phyloP scores from a whole-genome alignment of 2,888 invertebrate genomes.

The Agrenia bidenticulata region DNA sequence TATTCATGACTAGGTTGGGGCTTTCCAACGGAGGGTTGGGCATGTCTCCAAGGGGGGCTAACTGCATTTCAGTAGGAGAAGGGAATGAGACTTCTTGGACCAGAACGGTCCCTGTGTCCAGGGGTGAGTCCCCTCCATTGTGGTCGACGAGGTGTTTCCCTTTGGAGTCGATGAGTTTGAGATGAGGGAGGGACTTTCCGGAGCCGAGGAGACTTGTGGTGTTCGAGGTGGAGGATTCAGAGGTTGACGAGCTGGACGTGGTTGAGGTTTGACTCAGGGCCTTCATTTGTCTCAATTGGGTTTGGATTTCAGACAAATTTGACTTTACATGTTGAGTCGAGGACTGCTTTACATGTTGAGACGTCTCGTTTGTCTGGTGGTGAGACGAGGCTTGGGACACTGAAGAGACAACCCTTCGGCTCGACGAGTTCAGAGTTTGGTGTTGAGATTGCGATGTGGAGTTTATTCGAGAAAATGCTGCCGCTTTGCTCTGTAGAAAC shows the following conservation, averaged over 20 bases:
- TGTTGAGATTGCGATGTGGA: conserved; percentile 44
- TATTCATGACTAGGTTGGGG: conserved; percentile 54
- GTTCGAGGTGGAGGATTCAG: conserved; percentile 49
- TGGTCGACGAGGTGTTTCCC: conserved; percentile 23
- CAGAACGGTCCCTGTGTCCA: conserved; percentile 52
- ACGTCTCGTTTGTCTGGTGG: conserved; percentile 45
- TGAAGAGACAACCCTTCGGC: conserved; percentile 38
- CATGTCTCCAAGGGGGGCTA: conserved; percentile 39
- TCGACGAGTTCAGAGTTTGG: conserved; percentile 47
- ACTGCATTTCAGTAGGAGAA: conserved; percentile 33
- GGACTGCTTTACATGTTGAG: conserved; percentile 42
- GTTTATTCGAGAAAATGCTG: conserved; percentile 50
- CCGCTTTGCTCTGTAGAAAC: conserved; percentile 46
- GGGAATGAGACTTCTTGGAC: conserved; percentile 52
- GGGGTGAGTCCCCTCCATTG: conserved; percentile 44
- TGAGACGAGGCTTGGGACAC: conserved; percentile 30
- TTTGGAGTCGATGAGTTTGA: conserved; percentile 48
- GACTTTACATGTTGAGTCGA: conserved; percentile 61
- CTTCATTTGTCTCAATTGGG: conserved; percentile 84
- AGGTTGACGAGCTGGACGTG: conserved; percentile 13
- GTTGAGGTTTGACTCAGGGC: conserved; percentile 58
- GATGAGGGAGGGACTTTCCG: conserved; percentile 32
- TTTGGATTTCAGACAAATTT: conserved; percentile 75
- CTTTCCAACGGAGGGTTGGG: conserved; percentile 55
- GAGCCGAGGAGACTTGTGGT: conserved; percentile 29